Evolutionary conservation across 1,140 invertebrate species (phyloP).

Genomic region (Antheraea mylitta): DNA sequence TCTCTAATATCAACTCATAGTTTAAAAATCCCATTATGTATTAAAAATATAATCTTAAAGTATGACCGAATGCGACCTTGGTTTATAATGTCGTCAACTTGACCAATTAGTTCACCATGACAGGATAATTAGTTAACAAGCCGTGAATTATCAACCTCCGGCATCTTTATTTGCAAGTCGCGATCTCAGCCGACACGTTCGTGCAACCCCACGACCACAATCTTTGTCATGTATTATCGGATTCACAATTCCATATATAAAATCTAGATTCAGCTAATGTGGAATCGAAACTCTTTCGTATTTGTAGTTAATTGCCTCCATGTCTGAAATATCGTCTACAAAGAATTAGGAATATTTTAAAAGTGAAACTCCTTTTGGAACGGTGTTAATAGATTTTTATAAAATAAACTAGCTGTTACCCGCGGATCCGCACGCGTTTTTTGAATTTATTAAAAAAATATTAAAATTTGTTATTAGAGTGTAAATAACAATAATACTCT

Average conservation of each 20-base stretch:
- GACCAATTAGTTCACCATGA: not conserved
- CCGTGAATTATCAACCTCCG: not conserved
- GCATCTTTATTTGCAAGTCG: not conserved
- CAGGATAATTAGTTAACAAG: not conserved
- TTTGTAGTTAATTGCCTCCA: too few species aligned
- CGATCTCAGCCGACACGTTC: not conserved
- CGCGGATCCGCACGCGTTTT: too few species aligned
- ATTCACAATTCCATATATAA: not conserved
- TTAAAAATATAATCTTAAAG: too few species aligned
- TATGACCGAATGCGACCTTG: not conserved
- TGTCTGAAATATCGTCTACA: too few species aligned
- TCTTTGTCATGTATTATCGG: not conserved
- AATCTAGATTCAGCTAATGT: not conserved
- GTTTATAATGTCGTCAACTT: not conserved
- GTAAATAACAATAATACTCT: too few species aligned
- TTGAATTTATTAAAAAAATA: too few species aligned
- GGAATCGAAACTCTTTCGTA: not conserved
- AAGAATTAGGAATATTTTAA: too few species aligned
- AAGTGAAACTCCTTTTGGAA: too few species aligned
- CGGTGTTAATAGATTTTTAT: too few species aligned
- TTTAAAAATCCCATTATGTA: not conserved
- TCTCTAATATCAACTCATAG: too few species aligned
- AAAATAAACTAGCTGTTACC: too few species aligned
- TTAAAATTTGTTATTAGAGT: too few species aligned
- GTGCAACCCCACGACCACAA: not conserved